A percentile compares a stretch with the other conserved stretches of the same genome.
These are phyloP conservation scores for Melanostoma mellinum DNA, from an alignment of 2,888 invertebrate species.

Conservation along the genomic window DNA sequence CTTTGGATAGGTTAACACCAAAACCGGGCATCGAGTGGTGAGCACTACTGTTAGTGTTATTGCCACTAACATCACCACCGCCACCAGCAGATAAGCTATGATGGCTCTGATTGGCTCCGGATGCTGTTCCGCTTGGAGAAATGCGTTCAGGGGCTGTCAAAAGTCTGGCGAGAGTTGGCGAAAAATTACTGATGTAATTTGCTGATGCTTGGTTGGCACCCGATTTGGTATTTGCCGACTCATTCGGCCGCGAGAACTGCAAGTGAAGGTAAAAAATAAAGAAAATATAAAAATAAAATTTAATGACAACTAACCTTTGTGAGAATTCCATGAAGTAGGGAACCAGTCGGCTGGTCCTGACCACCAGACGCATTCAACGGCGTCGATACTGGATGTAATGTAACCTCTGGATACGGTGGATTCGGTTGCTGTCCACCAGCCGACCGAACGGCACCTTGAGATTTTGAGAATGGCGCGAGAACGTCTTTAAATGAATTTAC, in stretches of 20 bases:
- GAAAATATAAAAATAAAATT: not conserved
- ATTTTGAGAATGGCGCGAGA: constrained; percentile 88
- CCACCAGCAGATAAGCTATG: constrained; percentile 51
- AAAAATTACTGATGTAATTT: constrained; percentile 78
- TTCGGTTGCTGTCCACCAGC: constrained; percentile 58
- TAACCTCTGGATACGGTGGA: constrained; percentile 89
- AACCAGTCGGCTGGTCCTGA: constrained; percentile 82
- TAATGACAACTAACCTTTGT: constrained; percentile 84
- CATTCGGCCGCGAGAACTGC: constrained; percentile 59
- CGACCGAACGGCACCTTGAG: constrained; percentile 59
- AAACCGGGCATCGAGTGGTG: constrained; percentile 61
- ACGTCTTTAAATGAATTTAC: constrained; percentile 87
- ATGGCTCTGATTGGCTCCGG: constrained; percentile 38
- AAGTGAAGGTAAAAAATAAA: constrained; percentile 7
- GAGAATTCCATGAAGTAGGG: constrained; percentile 89
- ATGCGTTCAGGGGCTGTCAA: constrained; percentile 86
- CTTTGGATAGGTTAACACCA: constrained; percentile 81
- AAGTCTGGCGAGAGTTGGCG: constrained; percentile 91
- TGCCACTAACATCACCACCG: constrained; percentile 27
- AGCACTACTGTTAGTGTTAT: constrained; percentile 27
- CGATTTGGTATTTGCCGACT: constrained; percentile 56
- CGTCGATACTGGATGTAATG: constrained; percentile 86
- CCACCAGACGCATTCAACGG: constrained; percentile 80
- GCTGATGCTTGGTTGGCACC: constrained; percentile 70
- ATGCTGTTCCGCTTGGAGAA: constrained; percentile 44